Percentiles rank a stretch among this genome's conserved stretches.
Conservation (phyloP, 2,888 invertebrate genomes). For the Agelastica alni region DNA sequence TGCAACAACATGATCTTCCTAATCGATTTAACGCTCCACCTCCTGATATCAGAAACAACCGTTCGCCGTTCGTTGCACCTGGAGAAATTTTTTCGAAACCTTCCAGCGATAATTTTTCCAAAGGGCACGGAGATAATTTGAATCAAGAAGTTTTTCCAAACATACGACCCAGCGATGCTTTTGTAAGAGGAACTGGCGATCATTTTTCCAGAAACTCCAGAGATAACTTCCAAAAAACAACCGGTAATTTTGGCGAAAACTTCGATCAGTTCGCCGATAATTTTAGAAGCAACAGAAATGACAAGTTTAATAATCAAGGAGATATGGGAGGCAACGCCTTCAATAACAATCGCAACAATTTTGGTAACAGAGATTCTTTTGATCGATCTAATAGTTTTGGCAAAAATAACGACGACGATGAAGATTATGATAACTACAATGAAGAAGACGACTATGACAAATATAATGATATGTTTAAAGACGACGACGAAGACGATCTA, state of each 20-base stretch:
- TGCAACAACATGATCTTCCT: too few relatives aligned
- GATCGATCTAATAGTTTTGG: constrained; percentile 3
- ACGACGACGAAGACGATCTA: constrained; percentile 37
- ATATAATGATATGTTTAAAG: constrained; percentile 39
- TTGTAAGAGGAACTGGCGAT: constrained; percentile 11
- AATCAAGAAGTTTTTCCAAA: too few relatives aligned
- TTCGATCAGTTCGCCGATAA: constrained; percentile 19
- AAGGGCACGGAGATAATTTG: constrained; percentile 19
- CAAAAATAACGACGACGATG: constrained; percentile 8
- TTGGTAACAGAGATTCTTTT: constrained; percentile 7
- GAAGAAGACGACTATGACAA: constrained; percentile 41
- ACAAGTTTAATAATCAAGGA: constrained; percentile 17
- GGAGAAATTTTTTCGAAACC: too few relatives aligned
- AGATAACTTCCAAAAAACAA: constrained; percentile 14
- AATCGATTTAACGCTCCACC: constrained; percentile 5
- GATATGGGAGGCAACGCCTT: constrained; percentile 13
- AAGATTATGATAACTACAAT: constrained; percentile 35
- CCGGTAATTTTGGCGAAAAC: constrained; percentile 21
- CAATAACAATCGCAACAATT: constrained; percentile 7
- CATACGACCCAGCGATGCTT: not conserved
- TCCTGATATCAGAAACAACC: constrained; percentile 1
- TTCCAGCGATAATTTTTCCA: constrained; percentile 13
- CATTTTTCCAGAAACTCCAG: constrained; percentile 15
- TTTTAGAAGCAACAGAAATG: constrained; percentile 6
- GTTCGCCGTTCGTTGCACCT: too few relatives aligned